Evolutionary conservation across 2,797 vertebrate species (phyloP), one percentile per base, ranked within the genome.

Genomic region (Rousettus madagascariensis): DNA sequence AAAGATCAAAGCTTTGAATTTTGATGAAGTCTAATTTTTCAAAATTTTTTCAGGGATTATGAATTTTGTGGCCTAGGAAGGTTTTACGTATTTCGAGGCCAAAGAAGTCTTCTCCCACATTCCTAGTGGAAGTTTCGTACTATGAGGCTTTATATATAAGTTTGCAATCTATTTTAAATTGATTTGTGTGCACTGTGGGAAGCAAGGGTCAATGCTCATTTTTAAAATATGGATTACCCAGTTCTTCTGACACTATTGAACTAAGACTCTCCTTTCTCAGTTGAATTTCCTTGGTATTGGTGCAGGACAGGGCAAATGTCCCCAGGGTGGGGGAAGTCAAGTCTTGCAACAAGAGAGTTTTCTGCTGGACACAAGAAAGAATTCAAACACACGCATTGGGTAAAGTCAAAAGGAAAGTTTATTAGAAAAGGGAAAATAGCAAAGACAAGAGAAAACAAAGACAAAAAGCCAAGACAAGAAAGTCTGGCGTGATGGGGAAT

Each of bases 1-100:
- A 59, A 72, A 92, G 74, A 72, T 46, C 26, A 77, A 86, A 75
- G 12, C 12, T 82, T 86, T 95, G 51, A 53, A 82, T 90, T 86
- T 89, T 90, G 46, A 90, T 26, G 38, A 92, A 30, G 28, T 51
- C 19, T 6, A 65, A 51, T 12, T 78, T 86, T 61, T 28, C 41
- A 72, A 63, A 74, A 49, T 5, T 2, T 63, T 61, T 75, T 72
- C 38, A 30, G 24, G 16, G 20, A 53, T 59, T 63, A n/a, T 78
- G 8, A 24, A 36, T 49, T 91, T 95, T 51, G 6, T 57, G 41
- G 86, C n/a, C 28, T 77, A 86, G 65, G 20, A 90, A 19, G 71
- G 30, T 84, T 96, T 95, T 38, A 15, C 53, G 11, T n/a, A 77
- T 61, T 7, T 26, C 8, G 38, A 63, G 36, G 59, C 74, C 46